These are phyloP conservation scores for Poeciliopsis presidionis DNA, from an alignment of 2,797 vertebrate species.

Conservation along the genomic window DNA sequence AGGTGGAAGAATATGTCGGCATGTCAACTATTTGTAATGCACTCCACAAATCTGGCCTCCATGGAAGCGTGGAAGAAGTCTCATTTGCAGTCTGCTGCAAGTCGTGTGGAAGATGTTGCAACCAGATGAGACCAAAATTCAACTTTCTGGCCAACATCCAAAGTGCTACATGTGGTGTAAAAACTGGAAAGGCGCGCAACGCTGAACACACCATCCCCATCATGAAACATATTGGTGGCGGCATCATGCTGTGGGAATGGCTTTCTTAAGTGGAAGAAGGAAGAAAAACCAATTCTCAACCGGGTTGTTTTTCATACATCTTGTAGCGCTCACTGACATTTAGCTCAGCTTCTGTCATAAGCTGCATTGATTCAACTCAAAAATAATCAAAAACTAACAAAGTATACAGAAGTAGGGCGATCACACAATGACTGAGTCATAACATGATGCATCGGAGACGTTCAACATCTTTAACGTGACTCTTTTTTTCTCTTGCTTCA, in stretches of 20 bases:
- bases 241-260: not conserved
- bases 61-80: not conserved
- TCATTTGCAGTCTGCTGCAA: not conserved
- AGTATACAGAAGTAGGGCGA: not conserved
- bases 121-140: not conserved
- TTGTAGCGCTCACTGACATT: not conserved
- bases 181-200: not conserved
- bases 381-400: not conserved
- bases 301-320: not conserved
- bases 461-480: not conserved
- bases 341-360: not conserved
- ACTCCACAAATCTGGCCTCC: not conserved
- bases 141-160: not conserved
- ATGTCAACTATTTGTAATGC: not conserved
- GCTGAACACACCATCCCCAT: not conserved
- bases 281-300: not conserved
- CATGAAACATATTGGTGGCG: not conserved
- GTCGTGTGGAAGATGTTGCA: not conserved
- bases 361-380: not conserved
- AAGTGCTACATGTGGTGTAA: not conserved
- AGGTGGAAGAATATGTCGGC: not conserved
- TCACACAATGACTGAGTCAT: not conserved
- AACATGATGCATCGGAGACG: not conserved
- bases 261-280: not conserved
- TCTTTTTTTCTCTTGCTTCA: not conserved